phyloP scores from a whole-genome alignment of 1,140 invertebrate genomes.

The Drosophila ogumai region DNA sequence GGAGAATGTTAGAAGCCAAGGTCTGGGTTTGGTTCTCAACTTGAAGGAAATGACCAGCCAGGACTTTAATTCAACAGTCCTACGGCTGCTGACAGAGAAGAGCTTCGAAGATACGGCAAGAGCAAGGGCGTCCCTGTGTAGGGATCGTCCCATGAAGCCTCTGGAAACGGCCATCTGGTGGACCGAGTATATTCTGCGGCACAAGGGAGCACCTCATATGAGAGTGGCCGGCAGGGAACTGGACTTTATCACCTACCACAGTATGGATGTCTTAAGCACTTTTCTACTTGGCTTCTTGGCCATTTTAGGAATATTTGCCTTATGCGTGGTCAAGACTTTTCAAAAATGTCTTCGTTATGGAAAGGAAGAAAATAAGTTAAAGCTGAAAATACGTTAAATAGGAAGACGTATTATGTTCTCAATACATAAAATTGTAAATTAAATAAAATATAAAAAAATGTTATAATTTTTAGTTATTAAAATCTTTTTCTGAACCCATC shows the following conservation, averaged over 20 bases:
- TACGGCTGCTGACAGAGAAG: conserved; percentile 34
- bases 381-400: conserved; percentile 1
- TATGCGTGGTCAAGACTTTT: background rate
- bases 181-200: conserved; percentile 87
- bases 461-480: too few relatives aligned
- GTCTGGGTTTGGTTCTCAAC: conserved; percentile 85
- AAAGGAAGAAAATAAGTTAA: background rate
- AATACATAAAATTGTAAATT: too few relatives aligned
- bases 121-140: conserved; percentile 85
- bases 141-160: conserved; percentile 86
- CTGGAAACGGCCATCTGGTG: conserved; percentile 87
- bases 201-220: conserved; percentile 83
- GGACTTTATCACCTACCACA: conserved; percentile 50
- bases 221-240: conserved; percentile 74
- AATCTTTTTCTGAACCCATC: background rate
- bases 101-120: conserved; percentile 25
- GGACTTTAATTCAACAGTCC: conserved; percentile 6
- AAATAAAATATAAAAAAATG: too few relatives aligned
- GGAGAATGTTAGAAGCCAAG: conserved; percentile 81
- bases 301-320: background rate
- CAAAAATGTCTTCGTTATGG: background rate
- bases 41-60: conserved; percentile 20
- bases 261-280: conserved; percentile 40
- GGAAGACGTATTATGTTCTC: too few relatives aligned
- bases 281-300: conserved; percentile 1